Base-by-base conservation (phyloP, 2,113 vertebrate genomes). In the Tenebrosternarchus preto region DNA sequence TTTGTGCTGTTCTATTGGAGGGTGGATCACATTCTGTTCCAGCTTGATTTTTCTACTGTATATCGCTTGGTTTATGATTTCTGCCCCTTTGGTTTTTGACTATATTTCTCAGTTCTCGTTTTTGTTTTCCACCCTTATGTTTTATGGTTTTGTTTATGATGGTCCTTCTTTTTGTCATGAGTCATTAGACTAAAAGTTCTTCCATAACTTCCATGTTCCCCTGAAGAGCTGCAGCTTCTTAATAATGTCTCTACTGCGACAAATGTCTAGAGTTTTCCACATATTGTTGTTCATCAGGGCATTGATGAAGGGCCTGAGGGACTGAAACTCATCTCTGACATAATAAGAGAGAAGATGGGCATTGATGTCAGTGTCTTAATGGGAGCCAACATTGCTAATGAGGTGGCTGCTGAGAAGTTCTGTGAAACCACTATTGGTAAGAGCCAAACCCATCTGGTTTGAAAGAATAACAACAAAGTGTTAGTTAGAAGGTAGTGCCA, bases 391-490 rank as follows among this genome's bases (percentile, higher is more conserved):
- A 96, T 98, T 61, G 96, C 96, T 88, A 96, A 91, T 0, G 96
- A 97, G 84, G 96, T 98, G 64, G 96, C 96, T 0, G 95, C 94
- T 0, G 96, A 95, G 85, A 96, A 96, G 83, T 98, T 98, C 91
- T 98, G 96, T 72, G 96, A 98, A 92, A 96, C 94, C 60, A 98
- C 96, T 67, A 97, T 97, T 19, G 96, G 96, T 98, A 89, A 93
- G 83, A 74, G 50, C 63, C 43, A 27, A 31, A 68, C 24, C 46
- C 7, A 15, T 50, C 43, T 12, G 15, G 43, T 50, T 50, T 50
- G 43, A 50, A 50, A 50, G 43, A 1, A 50, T 50, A 15, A 12
- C 43, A 50, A 12, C 11, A 50, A 12, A 36, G 33, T 36, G 5
- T 16, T 76, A 22, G 36, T 50, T 31, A 6, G 19, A 66, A 56